These are phyloP conservation scores for Dasypolia templi DNA, from an alignment of 2,888 invertebrate genomes.

Conservation along the genomic window DNA sequence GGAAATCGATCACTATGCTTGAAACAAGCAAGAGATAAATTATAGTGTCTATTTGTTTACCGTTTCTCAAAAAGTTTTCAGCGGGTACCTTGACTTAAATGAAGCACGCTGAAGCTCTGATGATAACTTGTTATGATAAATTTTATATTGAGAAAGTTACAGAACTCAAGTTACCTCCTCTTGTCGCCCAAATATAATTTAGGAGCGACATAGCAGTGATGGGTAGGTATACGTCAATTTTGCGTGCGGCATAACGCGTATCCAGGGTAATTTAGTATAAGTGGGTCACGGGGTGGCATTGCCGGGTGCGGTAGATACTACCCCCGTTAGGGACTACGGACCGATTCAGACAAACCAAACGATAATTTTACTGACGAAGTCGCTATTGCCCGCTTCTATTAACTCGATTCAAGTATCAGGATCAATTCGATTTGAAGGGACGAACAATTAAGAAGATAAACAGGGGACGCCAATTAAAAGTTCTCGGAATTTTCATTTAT, in stretches of 20 bases:
- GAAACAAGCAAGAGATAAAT: conserved; percentile 68
- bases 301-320: conserved; percentile 63
- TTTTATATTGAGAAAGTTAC: conserved; percentile 33
- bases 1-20: conserved; percentile 78
- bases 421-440: conserved; percentile 59
- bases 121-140: conserved; percentile 1
- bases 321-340: conserved; percentile 53
- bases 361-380: conserved; percentile 75
- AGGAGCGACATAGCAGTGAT: conserved; percentile 68
- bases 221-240: conserved; percentile 73
- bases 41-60: conserved; percentile 60
- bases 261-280: conserved; percentile 74
- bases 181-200: conserved; percentile 58
- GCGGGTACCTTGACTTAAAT: neutral
- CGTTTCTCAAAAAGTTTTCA: conserved; percentile 45
- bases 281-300: conserved; percentile 82
- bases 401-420: conserved; percentile 66
- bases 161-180: conserved; percentile 35
- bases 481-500: conserved; percentile 15
- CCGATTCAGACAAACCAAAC: conserved; percentile 66
- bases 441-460: conserved; percentile 56
- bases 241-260: conserved; percentile 67
- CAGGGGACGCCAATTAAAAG: conserved; percentile 58
- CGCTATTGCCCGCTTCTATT: conserved; percentile 65
- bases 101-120: neutral